Conservation (phyloP, 2,113 vertebrate species). For the Mesitornis unicolor region DNA sequence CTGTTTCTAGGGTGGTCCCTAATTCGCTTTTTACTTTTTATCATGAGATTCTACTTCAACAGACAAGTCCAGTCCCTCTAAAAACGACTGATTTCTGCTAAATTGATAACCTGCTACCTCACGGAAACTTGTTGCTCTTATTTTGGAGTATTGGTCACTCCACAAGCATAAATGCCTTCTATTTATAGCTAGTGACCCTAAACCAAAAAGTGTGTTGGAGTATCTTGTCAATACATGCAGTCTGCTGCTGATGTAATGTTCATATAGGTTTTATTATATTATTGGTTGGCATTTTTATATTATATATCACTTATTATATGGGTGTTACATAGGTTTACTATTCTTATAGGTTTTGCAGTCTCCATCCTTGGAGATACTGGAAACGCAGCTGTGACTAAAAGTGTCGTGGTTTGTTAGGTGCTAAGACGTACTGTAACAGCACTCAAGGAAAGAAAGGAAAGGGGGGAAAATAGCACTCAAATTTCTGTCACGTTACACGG, state of each 20-base stretch:
- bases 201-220: neutral
- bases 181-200: neutral
- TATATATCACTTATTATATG: too few species aligned
- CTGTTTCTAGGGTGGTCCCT: neutral
- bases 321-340: too few species aligned
- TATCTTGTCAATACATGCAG: neutral
- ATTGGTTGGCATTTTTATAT: too few species aligned
- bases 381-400: neutral
- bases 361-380: neutral
- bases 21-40: neutral
- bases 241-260: neutral
- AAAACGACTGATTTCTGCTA: neutral
- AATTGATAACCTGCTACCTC: neutral
- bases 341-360: neutral
- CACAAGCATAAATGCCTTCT: neutral
- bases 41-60: neutral
- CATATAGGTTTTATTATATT: neutral
- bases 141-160: neutral
- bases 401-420: neutral
- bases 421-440: neutral
- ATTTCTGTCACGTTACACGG: neutral
- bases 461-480: fast-evolving
- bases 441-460: neutral
- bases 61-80: neutral
- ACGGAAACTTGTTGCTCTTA: neutral